Evolutionary conservation across 2,797 vertebrate species (phyloP), one percentile per base, ranked within the genome.

Genomic region (Danio albolineatus): DNA sequence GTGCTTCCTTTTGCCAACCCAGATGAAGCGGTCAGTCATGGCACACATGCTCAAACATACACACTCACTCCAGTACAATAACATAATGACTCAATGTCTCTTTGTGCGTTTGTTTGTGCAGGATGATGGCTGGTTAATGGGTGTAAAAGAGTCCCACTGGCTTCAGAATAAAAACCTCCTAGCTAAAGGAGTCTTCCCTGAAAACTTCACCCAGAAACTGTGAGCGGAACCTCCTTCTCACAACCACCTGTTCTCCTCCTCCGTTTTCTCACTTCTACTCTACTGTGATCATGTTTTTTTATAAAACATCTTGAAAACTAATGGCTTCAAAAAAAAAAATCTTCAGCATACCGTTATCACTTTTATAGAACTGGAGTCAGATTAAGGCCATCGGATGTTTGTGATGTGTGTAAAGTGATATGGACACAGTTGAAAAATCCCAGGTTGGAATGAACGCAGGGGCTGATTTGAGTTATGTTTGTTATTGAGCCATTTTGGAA

Each of bases 41-140:
- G 21, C 70, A 79, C 49, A 44, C 70, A 65, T 19, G 14, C 36
- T 57, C 21, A 49, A 6, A 51, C 44, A 65, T 13, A 51, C 6
- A 80, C 28, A 36, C 39, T 38, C 13, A 66, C 19, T 13, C 2
- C 3, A 4, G 17, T 9, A 14, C 53, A 67, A 16, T 38, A 7
- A 7, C 0, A 54, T 19, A 56, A 16, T 36, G 5, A 43, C 28
- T 39, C 46, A 48, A 17, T 48, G 41, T 73, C 5, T 36, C n/a
- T 78, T n/a, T 49, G 43, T 79, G 21, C 82, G 17, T 79, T 21
- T 82, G 16, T 85, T 73, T 85, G 36, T 44, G 9, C 88, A 99
- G 98, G 98, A 99, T 0, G 97, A 99, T 19, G 98, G 98, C 82
- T 99, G 98, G 98, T 94, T 99, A 81, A 85, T 97, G 94, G 98